phyloP scores from a whole-genome alignment of 2,797 vertebrate genomes.

The Pantherophis vulpinus region DNA sequence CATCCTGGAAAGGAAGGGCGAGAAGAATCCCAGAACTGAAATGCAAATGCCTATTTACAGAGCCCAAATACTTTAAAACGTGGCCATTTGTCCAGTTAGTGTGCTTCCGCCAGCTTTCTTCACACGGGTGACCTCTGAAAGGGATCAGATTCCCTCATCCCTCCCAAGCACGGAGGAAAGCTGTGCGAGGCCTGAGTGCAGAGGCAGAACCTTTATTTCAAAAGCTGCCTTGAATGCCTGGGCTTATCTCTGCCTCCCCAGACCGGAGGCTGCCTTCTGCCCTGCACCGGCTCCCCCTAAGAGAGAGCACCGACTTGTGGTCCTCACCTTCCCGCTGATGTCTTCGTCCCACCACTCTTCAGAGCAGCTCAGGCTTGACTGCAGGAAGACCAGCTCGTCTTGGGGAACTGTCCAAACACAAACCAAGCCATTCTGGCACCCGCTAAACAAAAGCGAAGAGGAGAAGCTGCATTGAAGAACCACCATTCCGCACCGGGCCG shows the following conservation, averaged over 20 bases:
- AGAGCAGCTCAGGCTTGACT: constrained; percentile 69
- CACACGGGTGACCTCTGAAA: background rate
- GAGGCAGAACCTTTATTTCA: background rate
- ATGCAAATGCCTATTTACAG: too few species aligned
- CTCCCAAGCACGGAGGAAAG: background rate
- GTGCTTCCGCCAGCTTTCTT: background rate
- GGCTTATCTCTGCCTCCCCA: background rate
- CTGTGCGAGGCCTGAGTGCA: background rate
- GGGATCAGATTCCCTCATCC: background rate
- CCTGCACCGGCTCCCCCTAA: background rate
- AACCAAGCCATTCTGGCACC: constrained; percentile 93
- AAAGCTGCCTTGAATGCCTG: background rate
- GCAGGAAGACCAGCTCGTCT: constrained; percentile 70
- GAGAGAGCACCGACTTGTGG: background rate
- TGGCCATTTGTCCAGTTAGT: background rate
- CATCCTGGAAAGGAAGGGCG: constrained; percentile 65
- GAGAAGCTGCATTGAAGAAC: background rate
- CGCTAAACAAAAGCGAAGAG: constrained; percentile 71
- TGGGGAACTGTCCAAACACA: constrained; percentile 93
- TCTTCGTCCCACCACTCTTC: constrained; percentile 90
- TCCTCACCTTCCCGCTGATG: constrained; percentile 73
- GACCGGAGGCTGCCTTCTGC: background rate
- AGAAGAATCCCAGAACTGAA: background rate
- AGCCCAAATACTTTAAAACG: background rate
- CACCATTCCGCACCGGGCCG: background rate